Evolutionary conservation across 2,888 invertebrate species (phyloP).

Genomic region (Nematopogon swammerdamellus): DNA sequence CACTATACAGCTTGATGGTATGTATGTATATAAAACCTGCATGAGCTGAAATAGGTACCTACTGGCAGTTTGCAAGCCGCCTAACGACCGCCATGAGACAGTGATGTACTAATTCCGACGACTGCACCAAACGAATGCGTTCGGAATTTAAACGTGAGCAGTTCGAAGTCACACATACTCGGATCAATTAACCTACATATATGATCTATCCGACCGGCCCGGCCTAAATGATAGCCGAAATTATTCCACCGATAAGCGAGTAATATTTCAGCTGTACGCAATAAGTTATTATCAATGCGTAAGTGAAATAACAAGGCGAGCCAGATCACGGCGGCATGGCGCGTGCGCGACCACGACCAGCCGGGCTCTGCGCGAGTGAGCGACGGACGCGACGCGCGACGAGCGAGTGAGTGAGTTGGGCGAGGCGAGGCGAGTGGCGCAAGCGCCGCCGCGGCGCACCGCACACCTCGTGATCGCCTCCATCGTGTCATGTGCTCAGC

Average conservation of each 20-base stretch:
- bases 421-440: slow-evolving; percentile 17
- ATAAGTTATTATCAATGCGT: slow-evolving; percentile 1
- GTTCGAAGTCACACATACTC: neutral
- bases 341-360: slow-evolving; percentile 15
- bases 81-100: too few relatives aligned
- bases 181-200: neutral
- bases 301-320: slow-evolving; percentile 11
- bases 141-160: too few relatives aligned
- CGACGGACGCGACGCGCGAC: slow-evolving; percentile 15
- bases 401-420: slow-evolving; percentile 10
- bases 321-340: slow-evolving; percentile 14
- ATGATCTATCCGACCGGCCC: neutral
- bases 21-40: too few relatives aligned
- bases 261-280: neutral
- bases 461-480: neutral
- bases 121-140: too few relatives aligned
- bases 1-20: too few relatives aligned
- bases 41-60: too few relatives aligned
- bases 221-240: neutral
- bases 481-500: neutral
- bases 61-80: too few relatives aligned
- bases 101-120: too few relatives aligned
- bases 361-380: slow-evolving; percentile 13
- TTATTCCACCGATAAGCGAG: neutral
- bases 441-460: slow-evolving; percentile 16